Evolutionary conservation across 2,888 invertebrate genomes (phyloP), one percentile per base, ranked within the genome.

Genomic region (Matsumyia berberina): DNA sequence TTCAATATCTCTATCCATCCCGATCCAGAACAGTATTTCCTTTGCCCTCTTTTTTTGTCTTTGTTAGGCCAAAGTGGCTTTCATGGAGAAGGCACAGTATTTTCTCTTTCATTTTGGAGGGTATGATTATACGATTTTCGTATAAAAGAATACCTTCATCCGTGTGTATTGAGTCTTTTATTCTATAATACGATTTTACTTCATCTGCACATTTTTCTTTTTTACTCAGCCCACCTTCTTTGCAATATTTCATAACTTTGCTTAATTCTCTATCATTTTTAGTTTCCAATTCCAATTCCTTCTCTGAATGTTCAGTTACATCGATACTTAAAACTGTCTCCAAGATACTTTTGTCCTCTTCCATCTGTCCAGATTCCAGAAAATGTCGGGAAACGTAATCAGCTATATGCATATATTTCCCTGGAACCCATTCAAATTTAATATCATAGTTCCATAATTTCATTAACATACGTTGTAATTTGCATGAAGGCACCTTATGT

Each of bases 31-130:
- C 11, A 51, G 29, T 29, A 51, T 51, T 11, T 51, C 51, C 35
- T 29, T 53, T 7, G 66, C 42, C 9, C 39, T 19, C 4, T 67
- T 29, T 19, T n/a, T 67, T 42, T 17, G 35, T 55, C 42, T 67
- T 55, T 8, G 46, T 17, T 17, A 62, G 35, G 17, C 42, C 67
- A 11, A 53, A 55, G 17, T 55, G 53, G 11, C 42, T 42, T 39
- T 67, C 31, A 42, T 67, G 53, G 15, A 67, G 53, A 2, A 31
- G 17, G 0, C 1, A 31, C 1, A 67, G 11, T 0, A 67, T 29
- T 55, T 67, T 42, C 5, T n/a, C 11, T 67, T 33, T 55, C 42
- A 55, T 67, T n/a, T 2, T 29, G 0, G 42, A 9, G 15, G 53
- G 51, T 12, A 31, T 60, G 15, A 35, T n/a, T 33, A 17, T 35